These are phyloP conservation scores for Geopemphigus sp. DNA, from an alignment of 1,140 invertebrate species.

Conservation along the genomic window DNA sequence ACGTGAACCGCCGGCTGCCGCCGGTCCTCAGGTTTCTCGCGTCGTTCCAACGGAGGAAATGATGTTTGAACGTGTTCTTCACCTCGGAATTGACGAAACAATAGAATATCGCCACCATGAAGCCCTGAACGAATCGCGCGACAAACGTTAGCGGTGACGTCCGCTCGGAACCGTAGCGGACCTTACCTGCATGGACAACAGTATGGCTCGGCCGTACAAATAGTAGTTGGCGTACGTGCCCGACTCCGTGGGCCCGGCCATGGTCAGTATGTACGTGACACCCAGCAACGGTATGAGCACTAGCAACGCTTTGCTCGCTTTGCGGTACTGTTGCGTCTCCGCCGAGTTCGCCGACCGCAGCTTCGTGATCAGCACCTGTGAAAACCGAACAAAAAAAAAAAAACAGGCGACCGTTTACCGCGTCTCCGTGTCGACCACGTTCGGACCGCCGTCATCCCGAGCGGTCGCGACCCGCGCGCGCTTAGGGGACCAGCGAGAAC, in stretches of 20 bases:
- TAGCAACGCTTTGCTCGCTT: slow-evolving; percentile 82
- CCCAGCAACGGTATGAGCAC: slow-evolving; percentile 84
- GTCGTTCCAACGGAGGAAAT: slow-evolving; percentile 75
- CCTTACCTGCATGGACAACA: slow-evolving; percentile 77
- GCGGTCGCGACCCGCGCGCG: too few relatives aligned
- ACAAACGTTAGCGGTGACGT: too few relatives aligned
- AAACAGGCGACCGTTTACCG: too few relatives aligned
- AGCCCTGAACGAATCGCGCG: slow-evolving; percentile 72
- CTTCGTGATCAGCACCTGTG: slow-evolving; percentile 91
- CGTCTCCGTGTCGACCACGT: too few relatives aligned
- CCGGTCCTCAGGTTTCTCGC: slow-evolving; percentile 61
- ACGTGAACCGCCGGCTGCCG: slow-evolving; percentile 62
- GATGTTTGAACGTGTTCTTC: slow-evolving; percentile 76
- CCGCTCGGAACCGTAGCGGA: too few relatives aligned
- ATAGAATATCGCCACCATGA: slow-evolving; percentile 83
- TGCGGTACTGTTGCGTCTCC: slow-evolving; percentile 66
- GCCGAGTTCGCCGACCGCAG: slow-evolving; percentile 54
- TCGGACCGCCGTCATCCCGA: too few relatives aligned
- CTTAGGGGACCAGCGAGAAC: too few relatives aligned
- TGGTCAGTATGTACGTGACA: slow-evolving; percentile 80
- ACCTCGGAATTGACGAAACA: slow-evolving; percentile 93
- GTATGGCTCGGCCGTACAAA: slow-evolving; percentile 67
- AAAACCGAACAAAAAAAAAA: too few relatives aligned
- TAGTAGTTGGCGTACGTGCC: slow-evolving; percentile 67
- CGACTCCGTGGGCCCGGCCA: slow-evolving; percentile 68